Conservation (phyloP, 2,888 invertebrate genomes). For the Lampropteryx suffumata region DNA sequence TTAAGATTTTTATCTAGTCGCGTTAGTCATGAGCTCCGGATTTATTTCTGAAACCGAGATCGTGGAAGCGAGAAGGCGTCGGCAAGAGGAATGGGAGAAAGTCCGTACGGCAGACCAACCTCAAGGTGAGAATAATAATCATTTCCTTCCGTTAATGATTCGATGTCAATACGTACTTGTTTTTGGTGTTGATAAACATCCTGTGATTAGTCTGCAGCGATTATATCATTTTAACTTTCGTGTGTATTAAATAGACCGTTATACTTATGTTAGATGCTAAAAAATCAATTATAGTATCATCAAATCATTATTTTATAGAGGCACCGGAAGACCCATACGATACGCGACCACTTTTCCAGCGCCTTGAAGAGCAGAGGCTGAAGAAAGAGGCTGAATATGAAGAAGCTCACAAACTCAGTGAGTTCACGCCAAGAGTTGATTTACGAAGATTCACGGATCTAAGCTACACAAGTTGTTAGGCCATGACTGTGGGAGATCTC, state of each 20-base stretch:
- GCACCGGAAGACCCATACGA: constrained; percentile 93
- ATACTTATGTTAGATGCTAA: too few species aligned
- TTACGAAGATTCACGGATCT: too few species aligned
- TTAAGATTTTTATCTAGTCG: background rate
- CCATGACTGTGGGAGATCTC: too few species aligned
- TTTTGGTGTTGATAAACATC: background rate
- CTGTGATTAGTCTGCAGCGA: too few species aligned
- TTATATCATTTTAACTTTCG: too few species aligned
- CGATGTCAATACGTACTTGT: background rate
- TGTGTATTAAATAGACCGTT: too few species aligned
- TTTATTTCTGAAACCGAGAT: constrained; percentile 95
- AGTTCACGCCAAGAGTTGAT: too few species aligned
- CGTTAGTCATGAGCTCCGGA: constrained; percentile 90
- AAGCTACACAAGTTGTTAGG: too few species aligned
- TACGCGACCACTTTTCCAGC: constrained; percentile 93
- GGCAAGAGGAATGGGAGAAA: constrained; percentile 99
- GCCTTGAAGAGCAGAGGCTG: constrained; percentile 95
- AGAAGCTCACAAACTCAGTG: constrained; percentile 97
- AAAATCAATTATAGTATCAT: too few species aligned
- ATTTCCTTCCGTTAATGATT: constrained; percentile 23
- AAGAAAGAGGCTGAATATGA: constrained; percentile 97
- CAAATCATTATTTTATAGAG: too few species aligned
- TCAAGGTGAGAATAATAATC: constrained; percentile 82
- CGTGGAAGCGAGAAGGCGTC: constrained; percentile 88
- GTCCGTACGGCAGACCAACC: constrained; percentile 96